Base-by-base conservation (phyloP, 2,888 invertebrate genomes). In the Heliothis peltigera region DNA sequence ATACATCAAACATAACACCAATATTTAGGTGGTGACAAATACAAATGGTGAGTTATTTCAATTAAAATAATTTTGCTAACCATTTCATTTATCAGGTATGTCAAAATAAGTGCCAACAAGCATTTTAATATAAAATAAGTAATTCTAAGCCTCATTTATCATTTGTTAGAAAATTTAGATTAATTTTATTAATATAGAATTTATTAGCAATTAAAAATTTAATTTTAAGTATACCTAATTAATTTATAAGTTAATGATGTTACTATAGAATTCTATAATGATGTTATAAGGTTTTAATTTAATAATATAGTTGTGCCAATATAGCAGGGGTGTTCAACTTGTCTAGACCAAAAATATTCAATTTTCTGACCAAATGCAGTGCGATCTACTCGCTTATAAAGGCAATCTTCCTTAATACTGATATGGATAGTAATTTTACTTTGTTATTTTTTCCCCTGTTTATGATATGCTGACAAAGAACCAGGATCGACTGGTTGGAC, bases 21-120 rank as follows among this genome's bases (percentile, higher is more conserved):
- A 25, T 25, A n/a, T 4, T 48, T 22, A 22, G 10, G 17, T n/a
- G n/a, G n/a, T n/a, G n/a, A n/a, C n/a, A n/a, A n/a, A n/a, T 15
- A n/a, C 42, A 7, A 10, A 22, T 35, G 15, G 15, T 2, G n/a
- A 4, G 39, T 4, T 21, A 32, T 32, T 51, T 15, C 8, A 19
- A 19, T 7, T 10, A 28, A 18, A 15, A 18, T 35, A 15, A 19
- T 7, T 52, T 44, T 43, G 21, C 49, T 39, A 35, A 62, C 21
- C 32, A 8, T 44, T 25, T 43, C 21, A 35, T 19, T 51, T 15
- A 7, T 19, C 49, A 52, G 8, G 7, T 32, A 60, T 66, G 79
- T 83, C 79, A 82, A 80, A 65, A 39, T 42, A 49, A 69, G 81
- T 82, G 82, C 83, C 82, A 82, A 78, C 22, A 61, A 59, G 39